These are phyloP conservation scores for Sylvia atricapilla DNA, from an alignment of 2,113 vertebrate species.

Conservation along the genomic window DNA sequence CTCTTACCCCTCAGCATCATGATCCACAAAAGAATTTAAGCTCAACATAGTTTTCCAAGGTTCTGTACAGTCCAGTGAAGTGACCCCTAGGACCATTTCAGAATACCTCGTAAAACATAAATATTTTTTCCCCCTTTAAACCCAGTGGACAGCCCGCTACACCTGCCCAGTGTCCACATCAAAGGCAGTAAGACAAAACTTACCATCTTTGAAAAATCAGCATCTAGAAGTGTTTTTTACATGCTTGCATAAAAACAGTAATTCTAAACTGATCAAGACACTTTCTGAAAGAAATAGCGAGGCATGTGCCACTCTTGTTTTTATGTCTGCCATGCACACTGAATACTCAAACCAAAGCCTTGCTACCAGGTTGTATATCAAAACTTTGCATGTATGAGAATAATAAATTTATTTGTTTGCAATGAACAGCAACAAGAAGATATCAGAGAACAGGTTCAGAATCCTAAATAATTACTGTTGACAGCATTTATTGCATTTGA, in stretches of 20 bases:
- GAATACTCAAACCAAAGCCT: background rate
- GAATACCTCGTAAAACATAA: background rate
- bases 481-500: background rate
- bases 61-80: background rate
- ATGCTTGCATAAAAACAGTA: background rate
- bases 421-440: background rate
- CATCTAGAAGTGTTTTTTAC: background rate
- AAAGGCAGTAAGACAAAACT: background rate
- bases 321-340: background rate
- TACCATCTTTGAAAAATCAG: background rate
- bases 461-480: background rate
- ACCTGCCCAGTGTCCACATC: background rate
- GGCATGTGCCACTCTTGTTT: background rate
- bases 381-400: background rate
- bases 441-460: background rate
- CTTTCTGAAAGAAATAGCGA: background rate
- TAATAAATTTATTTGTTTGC: background rate
- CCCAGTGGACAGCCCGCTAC: fast-evolving
- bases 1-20: background rate
- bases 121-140: background rate
- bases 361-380: background rate
- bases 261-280: background rate
- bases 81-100: background rate
- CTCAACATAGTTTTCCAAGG: background rate
- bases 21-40: background rate